phyloP scores from a whole-genome alignment of 2,113 vertebrate genomes.

The Apteryx owenii region DNA sequence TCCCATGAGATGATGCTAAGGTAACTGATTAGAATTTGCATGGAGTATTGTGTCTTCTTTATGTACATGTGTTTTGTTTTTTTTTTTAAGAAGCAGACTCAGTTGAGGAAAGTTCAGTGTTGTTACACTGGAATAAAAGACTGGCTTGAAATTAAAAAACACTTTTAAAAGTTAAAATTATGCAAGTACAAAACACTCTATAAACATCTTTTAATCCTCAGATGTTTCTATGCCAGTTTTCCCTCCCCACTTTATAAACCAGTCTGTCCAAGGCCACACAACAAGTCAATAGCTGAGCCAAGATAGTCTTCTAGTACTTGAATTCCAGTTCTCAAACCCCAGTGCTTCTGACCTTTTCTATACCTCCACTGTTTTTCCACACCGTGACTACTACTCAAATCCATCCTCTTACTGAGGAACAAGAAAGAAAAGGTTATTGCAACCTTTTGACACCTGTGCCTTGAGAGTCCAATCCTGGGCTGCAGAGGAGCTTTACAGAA shows the following conservation, averaged over 20 bases:
- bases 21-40: not conserved
- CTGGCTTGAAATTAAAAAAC: constrained; percentile 30
- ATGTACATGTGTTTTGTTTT: not conserved
- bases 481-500: not conserved
- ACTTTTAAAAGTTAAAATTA: constrained; percentile 30
- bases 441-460: not conserved
- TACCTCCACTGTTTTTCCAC: not conserved
- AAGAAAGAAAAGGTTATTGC: not conserved
- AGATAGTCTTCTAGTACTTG: not conserved
- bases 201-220: constrained; percentile 47
- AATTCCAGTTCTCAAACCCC: not conserved
- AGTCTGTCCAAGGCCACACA: not conserved
- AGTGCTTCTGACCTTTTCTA: not conserved
- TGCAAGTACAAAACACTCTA: constrained; percentile 31
- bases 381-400: not conserved
- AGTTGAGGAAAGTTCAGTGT: not conserved
- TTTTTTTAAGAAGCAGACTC: not conserved
- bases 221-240: constrained; percentile 14
- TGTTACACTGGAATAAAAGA: not conserved
- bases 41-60: not conserved
- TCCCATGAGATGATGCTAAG: not conserved
- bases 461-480: not conserved
- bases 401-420: not conserved
- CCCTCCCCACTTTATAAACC: not conserved
- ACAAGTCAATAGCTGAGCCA: constrained; percentile 19